Percentiles rank a stretch among this genome's conserved stretches.
These are phyloP conservation scores for Hyles euphorbiae DNA, from an alignment of 1,140 invertebrate genomes.

Conservation along the genomic window DNA sequence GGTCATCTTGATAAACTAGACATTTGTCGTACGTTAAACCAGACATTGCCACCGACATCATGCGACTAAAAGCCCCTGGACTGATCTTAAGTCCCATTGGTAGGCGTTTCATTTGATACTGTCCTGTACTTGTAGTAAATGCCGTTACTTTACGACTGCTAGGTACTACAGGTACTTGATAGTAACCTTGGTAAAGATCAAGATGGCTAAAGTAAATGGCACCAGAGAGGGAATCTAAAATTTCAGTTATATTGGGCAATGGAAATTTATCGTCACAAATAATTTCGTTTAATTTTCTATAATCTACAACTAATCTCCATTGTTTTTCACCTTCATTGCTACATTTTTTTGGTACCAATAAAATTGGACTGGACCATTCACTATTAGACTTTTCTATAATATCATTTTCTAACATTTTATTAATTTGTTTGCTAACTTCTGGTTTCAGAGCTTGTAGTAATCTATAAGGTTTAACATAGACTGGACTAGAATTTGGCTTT, in stretches of 20 bases:
- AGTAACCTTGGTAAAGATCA: constrained; percentile 10
- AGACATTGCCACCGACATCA: constrained; percentile 9
- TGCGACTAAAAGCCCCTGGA: constrained; percentile 1
- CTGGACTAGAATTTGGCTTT: constrained; percentile 3
- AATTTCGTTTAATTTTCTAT: constrained; percentile 1
- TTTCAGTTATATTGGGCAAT: constrained; percentile 8
- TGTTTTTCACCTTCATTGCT: constrained; percentile 1
- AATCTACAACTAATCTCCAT: constrained; percentile 5
- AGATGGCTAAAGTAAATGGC: constrained; percentile 11
- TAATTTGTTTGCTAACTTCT: constrained; percentile 4
- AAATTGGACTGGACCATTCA: constrained; percentile 2
- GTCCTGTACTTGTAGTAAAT: constrained; percentile 5
- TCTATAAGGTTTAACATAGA: constrained; percentile 2
- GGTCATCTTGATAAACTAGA: constrained; percentile 10
- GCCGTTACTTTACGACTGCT: constrained; percentile 1
- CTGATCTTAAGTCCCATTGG: constrained; percentile 10
- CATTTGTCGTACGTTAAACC: constrained; percentile 11
- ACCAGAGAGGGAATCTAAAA: constrained; percentile 6
- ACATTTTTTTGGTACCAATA: constrained; percentile 4
- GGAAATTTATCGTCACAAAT: constrained; percentile 8
- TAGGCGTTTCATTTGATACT: constrained; percentile 9
- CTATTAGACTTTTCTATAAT: constrained; percentile 3
- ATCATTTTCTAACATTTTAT: constrained; percentile 1
- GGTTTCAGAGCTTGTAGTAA: not conserved
- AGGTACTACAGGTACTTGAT: not conserved